Evolutionary conservation across 1,140 invertebrate species (phyloP).

Genomic region (Drosophila parvula): DNA sequence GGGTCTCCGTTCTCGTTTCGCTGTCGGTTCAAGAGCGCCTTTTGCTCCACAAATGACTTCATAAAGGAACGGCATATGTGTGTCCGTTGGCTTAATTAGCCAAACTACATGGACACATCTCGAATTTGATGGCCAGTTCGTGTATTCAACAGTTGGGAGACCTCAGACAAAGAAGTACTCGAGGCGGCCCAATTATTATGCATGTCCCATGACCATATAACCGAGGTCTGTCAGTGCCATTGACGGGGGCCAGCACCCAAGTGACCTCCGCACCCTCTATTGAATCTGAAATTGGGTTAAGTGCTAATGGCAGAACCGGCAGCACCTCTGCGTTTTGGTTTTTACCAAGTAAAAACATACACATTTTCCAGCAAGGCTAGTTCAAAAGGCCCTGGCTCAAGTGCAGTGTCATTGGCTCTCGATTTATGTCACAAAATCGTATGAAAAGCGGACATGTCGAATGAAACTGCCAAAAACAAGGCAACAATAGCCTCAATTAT

Average conservation of each 20-base stretch:
- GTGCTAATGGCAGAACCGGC: slow-evolving; percentile 56
- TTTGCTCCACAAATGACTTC: slow-evolving; percentile 43
- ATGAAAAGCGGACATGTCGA: neutral
- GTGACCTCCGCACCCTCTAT: slow-evolving; percentile 53
- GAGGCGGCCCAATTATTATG: slow-evolving; percentile 48
- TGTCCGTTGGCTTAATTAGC: slow-evolving; percentile 58
- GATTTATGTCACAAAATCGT: slow-evolving; percentile 5
- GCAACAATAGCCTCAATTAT: slow-evolving; percentile 19
- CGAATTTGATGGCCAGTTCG: slow-evolving; percentile 36
- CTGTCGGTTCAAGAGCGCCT: slow-evolving; percentile 10
- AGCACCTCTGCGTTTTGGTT: slow-evolving; percentile 26
- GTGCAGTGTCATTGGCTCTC: slow-evolving; percentile 31
- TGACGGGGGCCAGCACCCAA: slow-evolving; percentile 19
- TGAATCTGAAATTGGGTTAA: slow-evolving; percentile 73
- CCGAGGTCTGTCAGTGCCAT: slow-evolving; percentile 49
- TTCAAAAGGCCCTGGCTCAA: slow-evolving; percentile 15
- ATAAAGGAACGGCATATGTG: slow-evolving; percentile 38
- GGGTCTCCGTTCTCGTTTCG: slow-evolving; percentile 8
- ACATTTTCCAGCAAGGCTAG: slow-evolving; percentile 20
- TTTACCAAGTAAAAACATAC: slow-evolving; percentile 7
- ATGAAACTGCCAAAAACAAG: slow-evolving; percentile 8
- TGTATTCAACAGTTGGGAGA: slow-evolving; percentile 47
- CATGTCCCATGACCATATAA: slow-evolving; percentile 48
- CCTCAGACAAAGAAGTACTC: slow-evolving; percentile 41
- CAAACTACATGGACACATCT: slow-evolving; percentile 42